A percentile compares a stretch with the other conserved stretches of the same genome.
Conservation (phyloP, 2,113 vertebrate species). For the Enhydra lutris region DNA sequence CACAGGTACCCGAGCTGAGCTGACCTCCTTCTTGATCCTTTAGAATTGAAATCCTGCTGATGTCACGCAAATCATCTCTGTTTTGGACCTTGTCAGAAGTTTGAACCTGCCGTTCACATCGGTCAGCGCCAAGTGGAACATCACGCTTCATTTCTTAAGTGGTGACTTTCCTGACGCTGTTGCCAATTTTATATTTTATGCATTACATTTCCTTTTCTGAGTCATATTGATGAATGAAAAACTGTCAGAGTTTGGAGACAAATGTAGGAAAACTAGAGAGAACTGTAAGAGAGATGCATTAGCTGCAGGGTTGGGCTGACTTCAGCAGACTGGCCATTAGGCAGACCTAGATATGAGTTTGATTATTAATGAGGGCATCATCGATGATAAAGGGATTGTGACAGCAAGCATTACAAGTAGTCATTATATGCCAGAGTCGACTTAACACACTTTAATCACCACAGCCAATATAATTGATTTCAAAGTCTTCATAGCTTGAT, state of each 20-base stretch:
- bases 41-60: not conserved
- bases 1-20: not conserved
- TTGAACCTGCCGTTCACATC: not conserved
- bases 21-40: not conserved
- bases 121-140: too few species aligned
- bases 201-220: slow-evolving; percentile 20
- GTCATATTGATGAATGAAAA: not conserved
- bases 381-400: not conserved
- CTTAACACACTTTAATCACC: not conserved
- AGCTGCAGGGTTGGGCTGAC: not conserved
- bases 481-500: not conserved
- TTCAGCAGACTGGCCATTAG: not conserved
- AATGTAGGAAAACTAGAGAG: not conserved
- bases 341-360: not conserved
- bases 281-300: not conserved
- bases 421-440: not conserved
- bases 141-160: not conserved
- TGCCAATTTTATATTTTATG: not conserved
- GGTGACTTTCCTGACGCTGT: not conserved
- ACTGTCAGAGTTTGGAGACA: not conserved
- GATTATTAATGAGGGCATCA: not conserved
- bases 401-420: not conserved
- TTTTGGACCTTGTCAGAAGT: not conserved
- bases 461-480: not conserved
- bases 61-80: not conserved